Base-by-base conservation (phyloP, 2,888 invertebrate species). In the Pardosa pseudoannulata region DNA sequence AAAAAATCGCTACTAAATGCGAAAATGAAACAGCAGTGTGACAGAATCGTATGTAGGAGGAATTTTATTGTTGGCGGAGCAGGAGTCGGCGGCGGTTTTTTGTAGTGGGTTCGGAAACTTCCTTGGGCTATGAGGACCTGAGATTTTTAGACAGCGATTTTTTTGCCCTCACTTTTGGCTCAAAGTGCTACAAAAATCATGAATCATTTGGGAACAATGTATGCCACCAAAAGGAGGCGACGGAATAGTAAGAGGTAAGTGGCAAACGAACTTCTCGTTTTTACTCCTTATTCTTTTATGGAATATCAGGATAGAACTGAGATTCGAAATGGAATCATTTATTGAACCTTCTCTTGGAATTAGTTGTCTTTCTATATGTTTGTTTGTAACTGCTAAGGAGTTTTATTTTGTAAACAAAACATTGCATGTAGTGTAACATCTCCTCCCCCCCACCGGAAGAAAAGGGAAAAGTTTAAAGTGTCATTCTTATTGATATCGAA, bases 231-330 rank as follows among this genome's bases (percentile, higher is more conserved):
- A 93, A 93, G 98, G 91, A 94, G 98, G 91, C 94, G 98, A 91
- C 94, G 98, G 92, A 98, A 98, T 93, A 98, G 98, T 89, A 98
- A 98, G 93, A 98, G 97, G 98, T 98, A 92, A 93, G 94, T 91
- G 62, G 28, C 23, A 36, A 36, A 11, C n/a, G n/a, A n/a, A n/a
- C n/a, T n/a, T n/a, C n/a, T n/a, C n/a, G n/a, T n/a, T n/a, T n/a
- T n/a, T n/a, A n/a, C n/a, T n/a, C n/a, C n/a, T n/a, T n/a, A n/a
- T n/a, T n/a, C n/a, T n/a, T n/a, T n/a, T n/a, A n/a, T n/a, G n/a
- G n/a, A n/a, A n/a, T n/a, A n/a, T n/a, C n/a, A n/a, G n/a, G n/a
- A n/a, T n/a, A n/a, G n/a, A n/a, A n/a, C n/a, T n/a, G n/a, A n/a
- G n/a, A n/a, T n/a, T n/a, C n/a, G n/a, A n/a, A n/a, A n/a, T n/a